Conservation (phyloP, 2,797 vertebrate species). For the Gallinago stenura region DNA sequence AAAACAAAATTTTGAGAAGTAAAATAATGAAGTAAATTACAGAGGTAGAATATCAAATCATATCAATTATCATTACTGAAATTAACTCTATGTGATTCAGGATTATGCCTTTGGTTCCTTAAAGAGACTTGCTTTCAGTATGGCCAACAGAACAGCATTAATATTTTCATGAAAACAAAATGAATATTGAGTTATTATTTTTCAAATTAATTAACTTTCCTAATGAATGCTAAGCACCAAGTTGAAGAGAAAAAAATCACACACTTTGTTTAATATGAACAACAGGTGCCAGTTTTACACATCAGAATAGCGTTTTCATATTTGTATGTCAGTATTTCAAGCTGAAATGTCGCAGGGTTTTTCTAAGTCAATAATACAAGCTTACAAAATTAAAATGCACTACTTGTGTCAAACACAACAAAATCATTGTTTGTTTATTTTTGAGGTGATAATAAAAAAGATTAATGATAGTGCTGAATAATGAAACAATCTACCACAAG, state of each 20-base stretch:
- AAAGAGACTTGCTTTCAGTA: neutral
- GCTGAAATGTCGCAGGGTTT: slow-evolving; percentile 43
- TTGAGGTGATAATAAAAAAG: slow-evolving; percentile 85
- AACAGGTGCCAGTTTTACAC: slow-evolving; percentile 74
- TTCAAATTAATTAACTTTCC: slow-evolving; percentile 72
- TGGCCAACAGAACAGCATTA: neutral
- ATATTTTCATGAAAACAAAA: slow-evolving; percentile 33
- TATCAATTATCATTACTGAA: slow-evolving; percentile 10
- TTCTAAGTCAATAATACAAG: slow-evolving; percentile 73
- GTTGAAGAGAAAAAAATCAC: slow-evolving; percentile 72
- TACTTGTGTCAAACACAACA: slow-evolving; percentile 81
- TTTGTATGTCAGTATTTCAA: slow-evolving; percentile 73
- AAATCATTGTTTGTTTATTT: slow-evolving; percentile 86
- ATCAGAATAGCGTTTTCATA: slow-evolving; percentile 64
- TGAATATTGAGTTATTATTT: slow-evolving; percentile 57
- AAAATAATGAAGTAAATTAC: neutral
- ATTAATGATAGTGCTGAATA: slow-evolving; percentile 80
- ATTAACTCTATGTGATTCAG: neutral
- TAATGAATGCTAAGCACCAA: slow-evolving; percentile 57
- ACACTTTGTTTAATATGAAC: slow-evolving; percentile 73
- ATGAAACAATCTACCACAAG: slow-evolving; percentile 83
- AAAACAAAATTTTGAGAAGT: neutral
- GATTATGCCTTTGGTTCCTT: neutral
- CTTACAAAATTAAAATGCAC: slow-evolving; percentile 81
- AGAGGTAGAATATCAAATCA: neutral